These are phyloP conservation scores for Salmo trutta DNA, from an alignment of 2,797 vertebrate species.

Conservation along the genomic window DNA sequence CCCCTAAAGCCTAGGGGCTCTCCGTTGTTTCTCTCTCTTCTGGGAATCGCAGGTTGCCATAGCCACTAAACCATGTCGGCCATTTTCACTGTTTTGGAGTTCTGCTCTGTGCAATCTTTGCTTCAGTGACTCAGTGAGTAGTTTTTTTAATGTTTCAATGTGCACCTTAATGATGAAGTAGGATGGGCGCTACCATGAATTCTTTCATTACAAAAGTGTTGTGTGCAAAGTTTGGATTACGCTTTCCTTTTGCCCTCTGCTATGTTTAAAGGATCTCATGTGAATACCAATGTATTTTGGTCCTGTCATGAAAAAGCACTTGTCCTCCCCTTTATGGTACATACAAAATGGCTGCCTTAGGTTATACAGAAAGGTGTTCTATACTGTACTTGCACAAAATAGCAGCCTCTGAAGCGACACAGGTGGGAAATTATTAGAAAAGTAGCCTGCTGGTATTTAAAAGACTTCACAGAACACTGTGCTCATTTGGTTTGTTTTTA, in stretches of 20 bases:
- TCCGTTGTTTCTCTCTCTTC: slow-evolving; percentile 46
- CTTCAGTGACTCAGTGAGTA: slow-evolving; percentile 1
- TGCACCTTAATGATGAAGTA: slow-evolving; percentile 24
- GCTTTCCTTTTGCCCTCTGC: slow-evolving; percentile 32
- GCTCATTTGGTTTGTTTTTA: slow-evolving; percentile 15
- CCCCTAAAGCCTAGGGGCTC: too few relatives aligned
- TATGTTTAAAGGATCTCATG: slow-evolving; percentile 1
- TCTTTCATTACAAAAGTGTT: slow-evolving; percentile 18
- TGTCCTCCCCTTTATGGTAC: neutral
- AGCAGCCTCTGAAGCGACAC: slow-evolving; percentile 2
- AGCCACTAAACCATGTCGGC: neutral
- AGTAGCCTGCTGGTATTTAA: slow-evolving; percentile 15
- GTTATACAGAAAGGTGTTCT: neutral
- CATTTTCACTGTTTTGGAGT: slow-evolving; percentile 10
- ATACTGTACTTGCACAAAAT: slow-evolving; percentile 8
- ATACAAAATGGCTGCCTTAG: neutral
- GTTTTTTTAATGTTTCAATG: slow-evolving; percentile 28
- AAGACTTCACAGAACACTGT: slow-evolving; percentile 21
- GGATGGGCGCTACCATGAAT: slow-evolving; percentile 2
- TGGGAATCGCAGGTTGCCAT: slow-evolving; percentile 20
- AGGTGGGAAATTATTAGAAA: slow-evolving; percentile 19
- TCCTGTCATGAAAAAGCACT: slow-evolving; percentile 5
- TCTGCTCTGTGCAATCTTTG: neutral
- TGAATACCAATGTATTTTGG: slow-evolving; percentile 5
- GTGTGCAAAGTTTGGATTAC: slow-evolving; percentile 21